A percentile compares a stretch with the other conserved stretches of the same genome.
Conservation (phyloP, 2,888 invertebrate species). For the Thyatira batis region DNA sequence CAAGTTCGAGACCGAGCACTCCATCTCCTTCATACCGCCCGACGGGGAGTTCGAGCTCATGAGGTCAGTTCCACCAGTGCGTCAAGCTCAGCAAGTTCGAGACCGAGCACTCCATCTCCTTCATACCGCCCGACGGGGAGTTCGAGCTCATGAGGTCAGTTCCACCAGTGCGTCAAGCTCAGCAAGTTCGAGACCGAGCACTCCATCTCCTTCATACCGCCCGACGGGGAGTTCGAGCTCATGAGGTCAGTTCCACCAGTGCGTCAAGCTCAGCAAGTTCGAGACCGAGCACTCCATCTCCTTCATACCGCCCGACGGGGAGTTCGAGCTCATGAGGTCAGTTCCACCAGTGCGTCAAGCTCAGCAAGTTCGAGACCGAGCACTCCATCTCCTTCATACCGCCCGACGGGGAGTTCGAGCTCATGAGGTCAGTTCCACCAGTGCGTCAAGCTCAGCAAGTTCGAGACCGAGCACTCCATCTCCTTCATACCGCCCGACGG, state of each 20-base stretch:
- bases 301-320: slow-evolving; percentile 99
- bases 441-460: slow-evolving; percentile 99
- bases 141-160: too few species aligned
- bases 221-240: slow-evolving; percentile 99
- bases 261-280: slow-evolving; percentile 99
- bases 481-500: slow-evolving; percentile 99
- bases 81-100: slow-evolving; percentile 99
- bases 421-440: slow-evolving; percentile 99
- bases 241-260: slow-evolving; percentile 99
- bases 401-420: slow-evolving; percentile 99
- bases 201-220: slow-evolving; percentile 99
- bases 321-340: too few species aligned
- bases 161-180: slow-evolving; percentile 99
- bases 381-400: slow-evolving; percentile 99
- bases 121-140: slow-evolving; percentile 99
- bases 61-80: slow-evolving; percentile 99
- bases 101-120: slow-evolving; percentile 99
- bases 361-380: slow-evolving; percentile 99
- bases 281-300: slow-evolving; percentile 99
- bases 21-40: slow-evolving; percentile 99
- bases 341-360: slow-evolving; percentile 99
- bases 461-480: slow-evolving; percentile 99
- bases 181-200: slow-evolving; percentile 99
- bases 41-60: slow-evolving; percentile 99
- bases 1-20: slow-evolving; percentile 99